Conservation (phyloP, 2,888 invertebrate genomes). For the Antheraea yamamai region DNA sequence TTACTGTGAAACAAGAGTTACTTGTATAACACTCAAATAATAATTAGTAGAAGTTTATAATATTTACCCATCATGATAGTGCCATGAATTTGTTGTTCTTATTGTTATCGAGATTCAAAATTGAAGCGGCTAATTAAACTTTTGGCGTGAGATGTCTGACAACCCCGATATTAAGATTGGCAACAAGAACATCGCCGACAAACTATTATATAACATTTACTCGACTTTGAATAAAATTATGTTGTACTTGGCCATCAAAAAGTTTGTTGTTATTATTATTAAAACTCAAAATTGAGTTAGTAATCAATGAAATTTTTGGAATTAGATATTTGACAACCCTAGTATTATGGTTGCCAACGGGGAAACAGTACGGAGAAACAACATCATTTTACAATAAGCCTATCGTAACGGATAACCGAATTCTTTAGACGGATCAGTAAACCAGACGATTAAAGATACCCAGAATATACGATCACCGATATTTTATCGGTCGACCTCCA, state of each 20-base stretch:
- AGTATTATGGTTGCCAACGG: conserved; percentile 37
- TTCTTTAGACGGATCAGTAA: conserved; percentile 60
- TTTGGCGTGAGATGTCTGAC: too few relatives aligned
- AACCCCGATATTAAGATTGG: too few relatives aligned
- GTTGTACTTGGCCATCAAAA: too few relatives aligned
- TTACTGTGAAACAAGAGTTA: neutral
- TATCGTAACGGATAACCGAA: conserved; percentile 56
- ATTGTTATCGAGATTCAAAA: neutral
- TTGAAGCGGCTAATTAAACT: too few relatives aligned
- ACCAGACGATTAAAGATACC: conserved; percentile 61
- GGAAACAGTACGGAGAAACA: conserved; percentile 38
- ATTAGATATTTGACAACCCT: conserved; percentile 1
- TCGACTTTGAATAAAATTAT: too few relatives aligned
- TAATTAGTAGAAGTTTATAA: neutral
- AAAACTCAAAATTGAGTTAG: neutral
- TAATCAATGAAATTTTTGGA: neutral
- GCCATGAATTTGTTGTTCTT: neutral
- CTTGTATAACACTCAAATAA: neutral
- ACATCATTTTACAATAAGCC: conserved; percentile 41
- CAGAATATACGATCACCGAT: conserved; percentile 52
- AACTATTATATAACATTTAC: too few relatives aligned
- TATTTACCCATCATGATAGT: neutral
- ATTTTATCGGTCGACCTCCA: conserved; percentile 61
- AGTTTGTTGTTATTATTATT: too few relatives aligned
- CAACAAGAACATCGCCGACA: too few relatives aligned